Evolutionary conservation across 2,797 vertebrate species (phyloP).

Genomic region (Silurus aristotelis): DNA sequence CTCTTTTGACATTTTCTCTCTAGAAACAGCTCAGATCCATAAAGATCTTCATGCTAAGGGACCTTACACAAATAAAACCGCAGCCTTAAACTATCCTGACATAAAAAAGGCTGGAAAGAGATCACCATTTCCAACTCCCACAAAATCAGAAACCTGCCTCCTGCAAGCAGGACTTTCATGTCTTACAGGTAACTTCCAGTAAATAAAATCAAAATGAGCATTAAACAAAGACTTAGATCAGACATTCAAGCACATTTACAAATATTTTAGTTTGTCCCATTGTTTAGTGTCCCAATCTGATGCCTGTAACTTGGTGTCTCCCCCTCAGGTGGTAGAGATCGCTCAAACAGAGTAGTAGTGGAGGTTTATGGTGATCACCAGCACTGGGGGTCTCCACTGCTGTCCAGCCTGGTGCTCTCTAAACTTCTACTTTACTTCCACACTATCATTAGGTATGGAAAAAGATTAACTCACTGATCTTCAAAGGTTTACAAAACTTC

Average conservation of each 20-base stretch:
- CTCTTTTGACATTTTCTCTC: constrained; percentile 11
- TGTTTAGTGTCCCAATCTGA: background rate
- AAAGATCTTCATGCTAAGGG: constrained; percentile 10
- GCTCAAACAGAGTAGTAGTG: constrained; percentile 79
- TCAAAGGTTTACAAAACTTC: background rate
- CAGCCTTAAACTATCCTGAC: constrained; percentile 33
- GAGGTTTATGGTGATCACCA: constrained; percentile 79
- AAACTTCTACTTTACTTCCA: constrained; percentile 81
- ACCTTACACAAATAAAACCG: constrained; percentile 8
- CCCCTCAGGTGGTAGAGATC: constrained; percentile 82
- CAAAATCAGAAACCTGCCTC: constrained; percentile 72
- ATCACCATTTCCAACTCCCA: constrained; percentile 61
- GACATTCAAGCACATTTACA: background rate
- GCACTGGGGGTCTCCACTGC: constrained; percentile 75
- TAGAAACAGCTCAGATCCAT: constrained; percentile 41
- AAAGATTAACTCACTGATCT: background rate
- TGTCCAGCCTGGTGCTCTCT: constrained; percentile 75
- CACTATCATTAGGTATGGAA: constrained; percentile 80
- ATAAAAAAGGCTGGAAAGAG: constrained; percentile 58
- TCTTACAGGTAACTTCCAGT: constrained; percentile 80
- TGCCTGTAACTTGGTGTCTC: constrained; percentile 3
- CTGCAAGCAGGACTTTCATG: constrained; percentile 78
- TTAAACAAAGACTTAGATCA: background rate
- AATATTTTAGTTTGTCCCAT: background rate
- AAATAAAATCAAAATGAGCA: background rate